Evolutionary conservation across 2,888 invertebrate genomes (phyloP).

Genomic region (Amorpha juglandis): DNA sequence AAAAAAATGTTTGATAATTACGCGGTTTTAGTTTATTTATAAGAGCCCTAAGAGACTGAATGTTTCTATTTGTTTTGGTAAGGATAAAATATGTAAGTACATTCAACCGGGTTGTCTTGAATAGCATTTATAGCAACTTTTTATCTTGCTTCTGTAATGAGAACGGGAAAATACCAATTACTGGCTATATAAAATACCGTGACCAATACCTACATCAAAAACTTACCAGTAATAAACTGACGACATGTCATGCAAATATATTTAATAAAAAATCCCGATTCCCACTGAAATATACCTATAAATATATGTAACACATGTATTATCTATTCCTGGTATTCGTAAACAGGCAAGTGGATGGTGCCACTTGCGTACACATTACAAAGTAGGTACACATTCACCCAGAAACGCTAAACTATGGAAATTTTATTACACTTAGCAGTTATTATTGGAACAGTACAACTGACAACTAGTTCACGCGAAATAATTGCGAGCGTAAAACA

Average conservation of each 20-base stretch:
- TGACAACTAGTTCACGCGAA: constrained; percentile 25
- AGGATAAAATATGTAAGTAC: background rate
- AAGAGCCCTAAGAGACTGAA: background rate
- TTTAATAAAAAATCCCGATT: too few relatives aligned
- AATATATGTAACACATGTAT: background rate
- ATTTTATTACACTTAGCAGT: constrained; percentile 38
- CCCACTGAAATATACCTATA: background rate
- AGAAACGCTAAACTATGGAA: constrained; percentile 38
- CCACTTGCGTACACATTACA: too few relatives aligned
- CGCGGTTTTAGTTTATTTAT: background rate
- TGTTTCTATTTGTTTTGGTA: background rate
- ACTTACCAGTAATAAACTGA: too few relatives aligned
- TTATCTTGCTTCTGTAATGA: background rate
- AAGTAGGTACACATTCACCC: constrained; percentile 24
- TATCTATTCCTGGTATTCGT: background rate
- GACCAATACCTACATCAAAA: background rate
- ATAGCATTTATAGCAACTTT: too few relatives aligned
- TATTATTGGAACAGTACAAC: constrained; percentile 39
- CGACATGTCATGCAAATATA: too few relatives aligned
- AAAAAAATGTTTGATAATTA: background rate
- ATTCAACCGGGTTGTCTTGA: background rate
- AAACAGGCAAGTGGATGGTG: too few relatives aligned
- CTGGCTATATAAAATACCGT: background rate
- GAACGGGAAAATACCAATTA: background rate
- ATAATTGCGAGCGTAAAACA: constrained; percentile 17